Conservation (phyloP, 2,888 invertebrate genomes). For the Cantharis rustica region DNA sequence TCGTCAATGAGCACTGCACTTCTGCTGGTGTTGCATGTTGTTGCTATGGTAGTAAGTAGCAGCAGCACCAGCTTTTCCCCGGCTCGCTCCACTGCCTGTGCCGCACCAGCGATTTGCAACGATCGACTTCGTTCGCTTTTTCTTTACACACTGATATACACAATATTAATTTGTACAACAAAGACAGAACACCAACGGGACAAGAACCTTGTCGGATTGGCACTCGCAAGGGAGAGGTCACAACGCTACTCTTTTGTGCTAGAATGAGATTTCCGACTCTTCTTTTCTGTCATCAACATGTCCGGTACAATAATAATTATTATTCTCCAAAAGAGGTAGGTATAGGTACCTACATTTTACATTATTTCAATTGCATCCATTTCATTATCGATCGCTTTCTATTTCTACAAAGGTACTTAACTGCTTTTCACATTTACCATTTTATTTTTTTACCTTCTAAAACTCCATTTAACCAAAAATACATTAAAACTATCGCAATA, state of each 20-base stretch:
- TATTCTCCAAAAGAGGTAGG: slow-evolving; percentile 31
- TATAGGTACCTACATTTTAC: background rate
- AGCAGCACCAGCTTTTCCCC: slow-evolving; percentile 37
- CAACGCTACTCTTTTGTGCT: slow-evolving; percentile 40
- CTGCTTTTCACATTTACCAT: background rate
- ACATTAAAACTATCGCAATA: background rate
- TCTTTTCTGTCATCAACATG: slow-evolving; percentile 5
- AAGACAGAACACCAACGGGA: slow-evolving; percentile 28
- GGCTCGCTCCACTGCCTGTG: slow-evolving; percentile 36
- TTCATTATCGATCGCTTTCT: slow-evolving; percentile 33
- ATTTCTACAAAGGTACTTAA: background rate
- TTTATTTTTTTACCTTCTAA: no score
- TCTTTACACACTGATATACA: slow-evolving; percentile 33
- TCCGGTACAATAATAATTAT: slow-evolving; percentile 8
- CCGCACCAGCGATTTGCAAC: slow-evolving; percentile 39
- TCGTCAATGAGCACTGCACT: slow-evolving; percentile 49
- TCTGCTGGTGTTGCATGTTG: slow-evolving; percentile 42
- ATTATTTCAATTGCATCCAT: slow-evolving; percentile 33
- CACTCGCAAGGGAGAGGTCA: slow-evolving; percentile 38
- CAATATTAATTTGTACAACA: slow-evolving; percentile 16
- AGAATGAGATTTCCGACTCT: slow-evolving; percentile 38
- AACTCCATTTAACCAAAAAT: no score
- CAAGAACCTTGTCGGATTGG: slow-evolving; percentile 35
- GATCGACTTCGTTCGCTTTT: slow-evolving; percentile 39
- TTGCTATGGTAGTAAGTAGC: slow-evolving; percentile 42